A percentile compares a stretch with the other conserved stretches of the same genome.
phyloP scores from a whole-genome alignment of 2,797 vertebrate genomes.

The Melanotaenia nigrans region DNA sequence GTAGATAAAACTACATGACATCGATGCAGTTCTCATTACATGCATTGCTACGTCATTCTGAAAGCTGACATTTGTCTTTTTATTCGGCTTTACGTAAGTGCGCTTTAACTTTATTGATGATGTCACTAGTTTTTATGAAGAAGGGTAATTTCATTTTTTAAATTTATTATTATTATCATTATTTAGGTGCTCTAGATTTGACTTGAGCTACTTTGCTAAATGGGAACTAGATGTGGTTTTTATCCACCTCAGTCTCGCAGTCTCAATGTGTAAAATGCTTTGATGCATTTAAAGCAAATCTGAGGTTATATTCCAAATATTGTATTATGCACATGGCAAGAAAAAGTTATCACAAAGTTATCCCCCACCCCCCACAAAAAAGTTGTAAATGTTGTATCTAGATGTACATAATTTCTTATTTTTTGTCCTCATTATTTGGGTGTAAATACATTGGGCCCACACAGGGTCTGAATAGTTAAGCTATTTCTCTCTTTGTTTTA shows the following conservation, averaged over 20 bases:
- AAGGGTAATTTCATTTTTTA: constrained; percentile 55
- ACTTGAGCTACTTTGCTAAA: constrained; percentile 51
- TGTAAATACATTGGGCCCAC: constrained; percentile 59
- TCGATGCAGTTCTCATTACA: constrained; percentile 34
- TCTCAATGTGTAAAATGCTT: constrained; percentile 24
- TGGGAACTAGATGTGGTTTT: constrained; percentile 30
- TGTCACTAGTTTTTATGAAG: constrained; percentile 65
- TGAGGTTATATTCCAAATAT: constrained; percentile 26
- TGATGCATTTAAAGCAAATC: constrained; percentile 28
- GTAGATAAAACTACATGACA: constrained; percentile 24
- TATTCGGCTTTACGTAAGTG: constrained; percentile 67
- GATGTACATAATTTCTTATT: constrained; percentile 71
- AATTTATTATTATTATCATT: background rate
- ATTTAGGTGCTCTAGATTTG: constrained; percentile 58
- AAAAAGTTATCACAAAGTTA: constrained; percentile 22
- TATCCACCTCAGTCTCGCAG: constrained; percentile 28
- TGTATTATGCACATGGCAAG: constrained; percentile 46
- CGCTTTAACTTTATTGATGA: constrained; percentile 68
- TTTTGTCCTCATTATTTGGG: constrained; percentile 63
- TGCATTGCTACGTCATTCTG: constrained; percentile 36
- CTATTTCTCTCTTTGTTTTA: constrained; percentile 53
- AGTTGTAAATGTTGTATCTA: constrained; percentile 74
- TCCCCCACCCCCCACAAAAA: constrained; percentile 35
- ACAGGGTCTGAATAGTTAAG: constrained; percentile 54
- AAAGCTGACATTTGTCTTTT: constrained; percentile 48